Percentiles rank a stretch among this genome's conserved stretches.
These are phyloP conservation scores for Psammodynastes pulverulentus DNA, from an alignment of 2,113 vertebrate species.

Conservation along the genomic window DNA sequence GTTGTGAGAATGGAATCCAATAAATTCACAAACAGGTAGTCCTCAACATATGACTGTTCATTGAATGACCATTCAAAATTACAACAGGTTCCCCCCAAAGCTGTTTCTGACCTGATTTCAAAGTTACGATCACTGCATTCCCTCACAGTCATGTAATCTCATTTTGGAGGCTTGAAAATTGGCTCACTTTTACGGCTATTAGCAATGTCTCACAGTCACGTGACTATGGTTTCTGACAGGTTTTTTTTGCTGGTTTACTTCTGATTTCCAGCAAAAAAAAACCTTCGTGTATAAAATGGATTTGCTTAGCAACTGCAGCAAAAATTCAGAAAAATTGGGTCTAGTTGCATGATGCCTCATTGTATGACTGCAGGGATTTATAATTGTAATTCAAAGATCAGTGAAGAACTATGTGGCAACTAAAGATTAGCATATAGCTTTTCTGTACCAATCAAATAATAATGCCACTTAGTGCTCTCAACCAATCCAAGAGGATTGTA, in stretches of 20 bases:
- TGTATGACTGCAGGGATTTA: neutral
- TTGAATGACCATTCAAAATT: neutral
- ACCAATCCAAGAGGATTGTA: neutral
- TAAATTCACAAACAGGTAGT: neutral
- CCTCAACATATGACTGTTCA: neutral
- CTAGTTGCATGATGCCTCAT: neutral
- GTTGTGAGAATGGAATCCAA: neutral
- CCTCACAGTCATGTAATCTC: neutral
- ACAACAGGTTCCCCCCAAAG: neutral
- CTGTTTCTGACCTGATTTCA: neutral
- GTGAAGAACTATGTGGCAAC: neutral
- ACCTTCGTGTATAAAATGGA: neutral
- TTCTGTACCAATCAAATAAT: neutral
- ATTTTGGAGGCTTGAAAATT: neutral
- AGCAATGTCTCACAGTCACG: no score
- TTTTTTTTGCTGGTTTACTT: neutral
- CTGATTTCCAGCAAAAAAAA: neutral
- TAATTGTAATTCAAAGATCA: neutral
- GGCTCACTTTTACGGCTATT: neutral
- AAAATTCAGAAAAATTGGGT: neutral
- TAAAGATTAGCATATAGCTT: neutral
- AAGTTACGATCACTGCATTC: neutral
- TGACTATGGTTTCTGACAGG: neutral
- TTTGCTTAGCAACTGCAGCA: neutral
- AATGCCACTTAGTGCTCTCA: neutral